Evolutionary conservation across 2,113 vertebrate species (phyloP).

Genomic region (Lontra canadensis): DNA sequence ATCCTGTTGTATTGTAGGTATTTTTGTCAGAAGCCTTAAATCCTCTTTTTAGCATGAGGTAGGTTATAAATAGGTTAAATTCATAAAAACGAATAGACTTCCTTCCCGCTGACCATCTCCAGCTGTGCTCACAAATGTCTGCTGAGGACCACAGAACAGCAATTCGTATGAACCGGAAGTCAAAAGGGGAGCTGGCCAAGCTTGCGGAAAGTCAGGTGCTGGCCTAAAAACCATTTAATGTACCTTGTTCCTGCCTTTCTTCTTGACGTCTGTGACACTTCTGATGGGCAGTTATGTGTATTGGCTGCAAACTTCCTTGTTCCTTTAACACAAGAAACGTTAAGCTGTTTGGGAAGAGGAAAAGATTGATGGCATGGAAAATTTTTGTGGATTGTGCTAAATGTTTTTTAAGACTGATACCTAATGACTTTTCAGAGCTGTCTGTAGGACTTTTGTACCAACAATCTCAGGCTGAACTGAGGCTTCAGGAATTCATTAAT

Average conservation of each 20-base stretch:
- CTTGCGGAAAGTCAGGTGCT: neutral
- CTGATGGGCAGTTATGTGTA: neutral
- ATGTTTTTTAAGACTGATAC: neutral
- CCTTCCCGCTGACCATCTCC: neutral
- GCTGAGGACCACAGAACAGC: neutral
- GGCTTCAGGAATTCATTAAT: neutral
- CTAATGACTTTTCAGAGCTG: neutral
- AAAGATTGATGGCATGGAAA: neutral
- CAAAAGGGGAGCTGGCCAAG: neutral
- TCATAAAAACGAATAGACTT: slow-evolving; percentile 10
- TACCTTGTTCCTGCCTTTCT: neutral
- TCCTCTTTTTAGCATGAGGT: neutral
- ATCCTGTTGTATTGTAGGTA: neutral
- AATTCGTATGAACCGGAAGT: neutral
- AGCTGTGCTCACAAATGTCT: neutral
- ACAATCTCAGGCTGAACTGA: neutral
- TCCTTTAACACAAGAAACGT: neutral
- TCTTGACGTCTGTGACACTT: neutral
- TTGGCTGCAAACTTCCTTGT: neutral
- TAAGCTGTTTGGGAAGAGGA: slow-evolving; percentile 26
- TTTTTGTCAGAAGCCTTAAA: slow-evolving; percentile 41
- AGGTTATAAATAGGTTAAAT: slow-evolving; percentile 51
- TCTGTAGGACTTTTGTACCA: neutral
- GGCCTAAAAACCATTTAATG: neutral
- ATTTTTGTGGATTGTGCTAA: neutral